phyloP scores from a whole-genome alignment of 2,888 invertebrate species.

The Griposia aprilina region DNA sequence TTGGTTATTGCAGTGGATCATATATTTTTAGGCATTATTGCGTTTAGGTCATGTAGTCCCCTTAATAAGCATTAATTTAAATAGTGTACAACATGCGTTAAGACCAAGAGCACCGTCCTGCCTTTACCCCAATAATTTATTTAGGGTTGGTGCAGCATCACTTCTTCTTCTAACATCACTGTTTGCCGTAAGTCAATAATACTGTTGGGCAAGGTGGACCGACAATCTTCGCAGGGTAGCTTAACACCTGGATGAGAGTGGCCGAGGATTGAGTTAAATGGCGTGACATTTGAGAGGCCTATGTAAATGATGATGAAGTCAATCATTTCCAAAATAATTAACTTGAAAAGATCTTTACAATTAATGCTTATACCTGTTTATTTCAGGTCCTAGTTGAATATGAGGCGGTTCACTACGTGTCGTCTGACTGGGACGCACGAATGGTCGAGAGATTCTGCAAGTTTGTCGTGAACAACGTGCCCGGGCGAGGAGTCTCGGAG shows the following conservation, averaged over 20 bases:
- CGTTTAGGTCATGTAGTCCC: no score
- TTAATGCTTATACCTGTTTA: neutral
- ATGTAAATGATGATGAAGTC: neutral
- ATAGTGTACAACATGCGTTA: neutral
- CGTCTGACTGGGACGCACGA: conserved; percentile 92
- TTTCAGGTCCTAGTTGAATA: conserved; percentile 90
- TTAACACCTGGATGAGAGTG: neutral
- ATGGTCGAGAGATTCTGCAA: conserved; percentile 92
- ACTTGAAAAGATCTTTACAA: no score
- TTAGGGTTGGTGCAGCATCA: neutral
- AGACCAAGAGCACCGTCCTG: neutral
- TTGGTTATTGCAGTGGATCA: no score
- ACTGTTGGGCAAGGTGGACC: neutral
- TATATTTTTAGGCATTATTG: no score
- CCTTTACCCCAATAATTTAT: neutral
- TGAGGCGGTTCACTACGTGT: conserved; percentile 92
- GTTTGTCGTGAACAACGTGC: conserved; percentile 91
- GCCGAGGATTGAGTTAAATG: neutral
- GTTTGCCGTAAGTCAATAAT: neutral
- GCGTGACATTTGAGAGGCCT: neutral
- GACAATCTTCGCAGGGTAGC: neutral
- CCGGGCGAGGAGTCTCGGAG: conserved; percentile 93
- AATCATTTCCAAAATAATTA: neutral
- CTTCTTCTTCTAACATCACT: neutral
- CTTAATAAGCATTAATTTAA: no score